These are phyloP conservation scores for Andrena marginata DNA, from an alignment of 2,888 invertebrate genomes.

Conservation along the genomic window DNA sequence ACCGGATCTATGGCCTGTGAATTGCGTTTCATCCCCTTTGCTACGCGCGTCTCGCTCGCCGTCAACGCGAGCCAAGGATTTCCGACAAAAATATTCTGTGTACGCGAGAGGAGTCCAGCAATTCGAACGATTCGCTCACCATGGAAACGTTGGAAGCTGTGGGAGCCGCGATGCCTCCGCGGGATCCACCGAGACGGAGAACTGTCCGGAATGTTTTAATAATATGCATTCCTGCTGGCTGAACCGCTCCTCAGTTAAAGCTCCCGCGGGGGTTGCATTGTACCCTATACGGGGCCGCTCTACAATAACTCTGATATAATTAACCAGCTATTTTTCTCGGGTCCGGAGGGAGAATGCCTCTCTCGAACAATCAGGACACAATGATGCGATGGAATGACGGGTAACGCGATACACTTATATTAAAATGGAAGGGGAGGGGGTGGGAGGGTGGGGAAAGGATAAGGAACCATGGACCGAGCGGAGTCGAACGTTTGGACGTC, in stretches of 20 bases:
- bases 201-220: conserved; percentile 78
- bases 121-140: conserved; percentile 73
- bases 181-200: conserved; percentile 46
- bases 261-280: conserved; percentile 37
- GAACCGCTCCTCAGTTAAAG: conserved; percentile 69
- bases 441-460: conserved; percentile 24
- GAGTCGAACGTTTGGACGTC: conserved; percentile 46
- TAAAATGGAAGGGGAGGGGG: conserved; percentile 3
- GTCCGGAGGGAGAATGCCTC: conserved; percentile 34
- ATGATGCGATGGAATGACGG: conserved; percentile 32
- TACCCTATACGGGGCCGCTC: conserved; percentile 28
- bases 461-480: conserved; percentile 2
- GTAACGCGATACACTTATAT: conserved; percentile 60
- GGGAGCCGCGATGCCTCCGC: conserved; percentile 55
- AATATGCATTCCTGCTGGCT: conserved; percentile 77
- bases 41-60: conserved; percentile 10
- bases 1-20: neutral
- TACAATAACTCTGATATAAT: conserved; percentile 57
- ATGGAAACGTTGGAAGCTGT: conserved; percentile 65
- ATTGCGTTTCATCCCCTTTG: conserved; percentile 7
- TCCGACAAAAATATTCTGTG: conserved; percentile 3
- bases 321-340: conserved; percentile 49
- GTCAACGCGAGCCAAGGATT: neutral
- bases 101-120: conserved; percentile 60
- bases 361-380: conserved; percentile 29